These are phyloP conservation scores for Drosophila triauraria DNA, from an alignment of 1,140 invertebrate species.

Conservation along the genomic window DNA sequence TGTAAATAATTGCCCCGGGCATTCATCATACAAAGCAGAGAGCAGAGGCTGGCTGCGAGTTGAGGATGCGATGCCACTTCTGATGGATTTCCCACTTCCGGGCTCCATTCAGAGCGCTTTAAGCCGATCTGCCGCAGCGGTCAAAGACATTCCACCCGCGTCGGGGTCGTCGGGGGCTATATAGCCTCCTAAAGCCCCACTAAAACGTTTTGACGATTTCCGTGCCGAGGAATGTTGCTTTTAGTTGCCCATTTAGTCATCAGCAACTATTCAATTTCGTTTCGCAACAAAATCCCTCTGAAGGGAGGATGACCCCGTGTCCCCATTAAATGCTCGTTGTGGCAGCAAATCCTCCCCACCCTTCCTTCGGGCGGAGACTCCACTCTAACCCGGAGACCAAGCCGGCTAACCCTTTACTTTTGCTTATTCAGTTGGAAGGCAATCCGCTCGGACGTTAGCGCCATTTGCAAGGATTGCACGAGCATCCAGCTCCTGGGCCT, in stretches of 20 bases:
- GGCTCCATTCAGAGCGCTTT: conserved; percentile 55
- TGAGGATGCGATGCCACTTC: conserved; percentile 33
- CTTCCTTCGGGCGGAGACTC: not conserved
- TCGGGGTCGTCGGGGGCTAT: not conserved
- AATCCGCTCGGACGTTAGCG: conserved; percentile 56
- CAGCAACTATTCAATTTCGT: conserved; percentile 61
- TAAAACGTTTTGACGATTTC: conserved; percentile 54
- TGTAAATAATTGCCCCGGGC: conserved; percentile 68
- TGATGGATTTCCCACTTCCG: conserved; percentile 71
- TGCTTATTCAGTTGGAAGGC: conserved; percentile 71
- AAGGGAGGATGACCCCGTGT: conserved; percentile 17
- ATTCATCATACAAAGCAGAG: conserved; percentile 60
- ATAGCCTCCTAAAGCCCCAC: conserved; percentile 1
- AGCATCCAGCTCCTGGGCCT: conserved; percentile 13
- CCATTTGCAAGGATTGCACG: conserved; percentile 58
- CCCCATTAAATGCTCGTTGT: conserved; percentile 76
- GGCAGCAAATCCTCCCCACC: conserved; percentile 42
- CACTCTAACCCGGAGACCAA: conserved; percentile 9
- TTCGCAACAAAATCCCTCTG: conserved; percentile 44
- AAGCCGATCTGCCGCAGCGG: conserved; percentile 57
- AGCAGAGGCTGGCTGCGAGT: conserved; percentile 22
- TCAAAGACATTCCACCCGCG: conserved; percentile 42
- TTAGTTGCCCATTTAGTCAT: conserved; percentile 62
- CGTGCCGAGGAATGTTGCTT: conserved; percentile 52
- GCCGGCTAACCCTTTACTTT: conserved; percentile 53